Conservation (phyloP, 1,140 invertebrate species). For the Periplaneta americana region DNA sequence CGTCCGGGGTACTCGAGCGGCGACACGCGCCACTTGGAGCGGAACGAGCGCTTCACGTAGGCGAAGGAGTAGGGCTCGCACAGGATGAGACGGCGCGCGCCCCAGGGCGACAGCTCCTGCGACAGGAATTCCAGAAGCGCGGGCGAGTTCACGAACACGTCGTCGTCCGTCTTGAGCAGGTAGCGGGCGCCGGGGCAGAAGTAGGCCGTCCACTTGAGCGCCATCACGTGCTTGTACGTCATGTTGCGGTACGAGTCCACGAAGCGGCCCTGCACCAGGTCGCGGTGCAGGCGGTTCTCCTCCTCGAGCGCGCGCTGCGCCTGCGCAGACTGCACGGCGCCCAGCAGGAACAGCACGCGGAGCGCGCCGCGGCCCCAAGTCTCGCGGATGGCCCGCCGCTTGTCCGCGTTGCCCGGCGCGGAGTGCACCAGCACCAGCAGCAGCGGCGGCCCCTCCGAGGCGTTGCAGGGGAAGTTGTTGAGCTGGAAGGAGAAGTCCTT, state of each 20-base stretch:
- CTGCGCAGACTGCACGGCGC: conserved; percentile 41
- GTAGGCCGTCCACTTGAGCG: conserved; percentile 72
- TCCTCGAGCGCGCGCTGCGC: conserved; percentile 43
- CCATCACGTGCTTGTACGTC: conserved; percentile 83
- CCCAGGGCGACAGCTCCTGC: conserved; percentile 46
- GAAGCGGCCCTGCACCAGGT: conserved; percentile 77
- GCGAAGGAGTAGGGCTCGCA: conserved; percentile 45
- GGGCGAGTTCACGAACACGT: conserved; percentile 69
- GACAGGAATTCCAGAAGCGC: conserved; percentile 56
- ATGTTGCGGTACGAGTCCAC: conserved; percentile 76
- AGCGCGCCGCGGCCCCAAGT: conserved; percentile 55
- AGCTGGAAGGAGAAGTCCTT: conserved; percentile 49
- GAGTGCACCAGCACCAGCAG: conserved; percentile 63
- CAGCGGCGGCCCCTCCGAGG: conserved; percentile 26
- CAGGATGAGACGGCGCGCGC: conserved; percentile 49
- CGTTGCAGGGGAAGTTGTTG: conserved; percentile 45
- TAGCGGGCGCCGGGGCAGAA: conserved; percentile 59
- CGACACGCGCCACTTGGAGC: conserved; percentile 74
- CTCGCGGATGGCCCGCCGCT: conserved; percentile 53
- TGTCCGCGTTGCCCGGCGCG: conserved; percentile 52
- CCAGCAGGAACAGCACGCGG: conserved; percentile 63
- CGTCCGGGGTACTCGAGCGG: conserved; percentile 55
- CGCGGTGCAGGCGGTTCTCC: conserved; percentile 55
- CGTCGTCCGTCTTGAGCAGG: conserved; percentile 73
- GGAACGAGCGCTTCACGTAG: conserved; percentile 44